phyloP scores from a whole-genome alignment of 2,113 vertebrate species.

The Pollimyrus isidori region DNA sequence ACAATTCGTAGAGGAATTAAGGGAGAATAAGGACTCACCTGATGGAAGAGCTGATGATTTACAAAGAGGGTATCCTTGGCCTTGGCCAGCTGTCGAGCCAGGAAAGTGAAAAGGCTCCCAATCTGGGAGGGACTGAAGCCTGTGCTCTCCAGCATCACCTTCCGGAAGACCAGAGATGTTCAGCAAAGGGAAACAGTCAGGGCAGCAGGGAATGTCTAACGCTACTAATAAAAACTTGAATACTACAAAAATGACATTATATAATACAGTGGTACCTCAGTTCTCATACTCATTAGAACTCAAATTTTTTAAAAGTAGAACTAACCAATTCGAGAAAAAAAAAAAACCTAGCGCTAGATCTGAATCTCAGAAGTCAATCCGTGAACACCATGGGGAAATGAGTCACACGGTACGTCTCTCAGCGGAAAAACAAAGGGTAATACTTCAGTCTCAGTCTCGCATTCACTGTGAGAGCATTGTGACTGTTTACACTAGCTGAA shows the following conservation, averaged over 20 bases:
- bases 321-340: no score
- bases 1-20: neutral
- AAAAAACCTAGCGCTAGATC: no score
- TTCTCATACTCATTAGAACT: no score
- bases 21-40: slow-evolving; percentile 13
- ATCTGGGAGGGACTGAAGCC: slow-evolving; percentile 29
- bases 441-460: no score
- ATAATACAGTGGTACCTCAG: no score
- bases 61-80: slow-evolving; percentile 26
- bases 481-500: no score
- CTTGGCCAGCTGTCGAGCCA: slow-evolving; percentile 29
- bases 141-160: slow-evolving; percentile 32
- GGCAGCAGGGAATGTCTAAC: neutral
- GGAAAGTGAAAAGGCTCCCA: slow-evolving; percentile 28
- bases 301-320: no score
- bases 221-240: neutral
- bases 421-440: no score
- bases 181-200: neutral
- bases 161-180: neutral
- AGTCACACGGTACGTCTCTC: no score
- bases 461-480: no score
- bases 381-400: no score
- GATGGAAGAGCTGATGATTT: slow-evolving; percentile 27
- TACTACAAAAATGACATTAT: neutral
- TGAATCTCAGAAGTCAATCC: no score